A percentile compares a stretch with the other conserved stretches of the same genome.
These are phyloP conservation scores for Philopedon plagiatum DNA, from an alignment of 2,888 invertebrate species.

Conservation along the genomic window DNA sequence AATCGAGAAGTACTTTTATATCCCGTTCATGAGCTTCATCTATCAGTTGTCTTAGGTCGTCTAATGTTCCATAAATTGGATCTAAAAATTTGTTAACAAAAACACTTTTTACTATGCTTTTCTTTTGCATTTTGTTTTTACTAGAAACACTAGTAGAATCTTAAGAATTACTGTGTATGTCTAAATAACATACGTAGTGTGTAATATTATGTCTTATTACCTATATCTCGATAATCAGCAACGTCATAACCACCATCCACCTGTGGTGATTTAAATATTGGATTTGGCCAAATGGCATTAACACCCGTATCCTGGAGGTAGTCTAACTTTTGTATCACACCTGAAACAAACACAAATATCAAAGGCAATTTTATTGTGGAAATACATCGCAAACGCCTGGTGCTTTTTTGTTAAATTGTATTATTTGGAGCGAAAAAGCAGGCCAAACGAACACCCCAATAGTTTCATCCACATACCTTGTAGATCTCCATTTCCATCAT, in stretches of 20 bases:
- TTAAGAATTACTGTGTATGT: too few relatives aligned
- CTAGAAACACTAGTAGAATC: too few relatives aligned
- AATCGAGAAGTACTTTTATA: conserved; percentile 18
- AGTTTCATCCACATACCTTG: conserved; percentile 71
- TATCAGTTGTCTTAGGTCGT: conserved; percentile 8
- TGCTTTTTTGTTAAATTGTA: neutral
- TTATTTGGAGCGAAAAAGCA: neutral
- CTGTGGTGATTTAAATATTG: conserved; percentile 88
- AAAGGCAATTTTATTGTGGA: neutral
- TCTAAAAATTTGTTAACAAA: too few relatives aligned
- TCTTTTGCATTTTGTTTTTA: too few relatives aligned
- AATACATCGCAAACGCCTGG: neutral
- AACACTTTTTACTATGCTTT: too few relatives aligned
- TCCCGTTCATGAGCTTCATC: conserved; percentile 2
- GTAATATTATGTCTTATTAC: too few relatives aligned
- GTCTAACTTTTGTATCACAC: conserved; percentile 59
- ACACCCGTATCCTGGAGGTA: conserved; percentile 75
- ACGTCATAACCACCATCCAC: conserved; percentile 91
- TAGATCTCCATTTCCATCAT: conserved; percentile 89
- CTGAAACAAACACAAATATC: conserved; percentile 13
- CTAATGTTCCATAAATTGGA: conserved; percentile 79
- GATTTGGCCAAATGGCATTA: conserved; percentile 86
- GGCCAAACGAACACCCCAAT: neutral
- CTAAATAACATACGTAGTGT: too few relatives aligned
- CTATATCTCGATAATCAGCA: conserved; percentile 81